A percentile compares a stretch with the other conserved stretches of the same genome.
Evolutionary conservation across 1,140 invertebrate species (phyloP).

Genomic region (Rhyacophila brunnea): DNA sequence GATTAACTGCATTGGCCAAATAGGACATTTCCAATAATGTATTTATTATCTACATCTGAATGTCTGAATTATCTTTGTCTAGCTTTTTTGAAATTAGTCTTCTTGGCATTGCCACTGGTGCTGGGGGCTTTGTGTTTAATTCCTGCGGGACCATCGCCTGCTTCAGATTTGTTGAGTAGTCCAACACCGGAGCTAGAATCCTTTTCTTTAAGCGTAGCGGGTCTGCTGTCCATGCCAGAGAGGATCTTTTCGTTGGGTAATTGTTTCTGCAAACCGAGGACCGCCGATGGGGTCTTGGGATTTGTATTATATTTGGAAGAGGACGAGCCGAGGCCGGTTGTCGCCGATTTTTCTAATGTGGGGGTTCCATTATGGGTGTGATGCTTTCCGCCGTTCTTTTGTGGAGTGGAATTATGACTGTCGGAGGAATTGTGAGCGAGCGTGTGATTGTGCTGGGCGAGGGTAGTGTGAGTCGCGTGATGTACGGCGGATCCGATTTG

Average conservation of each 20-base stretch:
- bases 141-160: slow-evolving; percentile 46
- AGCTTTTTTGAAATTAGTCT: slow-evolving; percentile 67
- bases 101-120: slow-evolving; percentile 60
- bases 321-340: slow-evolving; percentile 32
- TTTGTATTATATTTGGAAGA: slow-evolving; percentile 51
- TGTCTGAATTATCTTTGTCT: slow-evolving; percentile 60
- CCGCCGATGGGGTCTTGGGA: slow-evolving; percentile 51
- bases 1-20: too few species aligned
- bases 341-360: slow-evolving; percentile 41
- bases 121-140: slow-evolving; percentile 60
- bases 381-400: slow-evolving; percentile 63
- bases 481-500: slow-evolving; percentile 54
- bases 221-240: slow-evolving; percentile 47
- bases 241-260: slow-evolving; percentile 51
- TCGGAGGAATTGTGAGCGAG: slow-evolving; percentile 61
- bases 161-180: slow-evolving; percentile 45
- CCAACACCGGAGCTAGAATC: slow-evolving; percentile 46
- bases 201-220: slow-evolving; percentile 55
- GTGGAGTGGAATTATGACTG: slow-evolving; percentile 60
- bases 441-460: slow-evolving; percentile 63
- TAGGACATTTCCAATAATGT: too few species aligned
- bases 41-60: too few species aligned
- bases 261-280: slow-evolving; percentile 55
- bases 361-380: slow-evolving; percentile 59
- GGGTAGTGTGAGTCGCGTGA: slow-evolving; percentile 38